phyloP scores from a whole-genome alignment of 2,888 invertebrate genomes.

The Conchocele bisecta region DNA sequence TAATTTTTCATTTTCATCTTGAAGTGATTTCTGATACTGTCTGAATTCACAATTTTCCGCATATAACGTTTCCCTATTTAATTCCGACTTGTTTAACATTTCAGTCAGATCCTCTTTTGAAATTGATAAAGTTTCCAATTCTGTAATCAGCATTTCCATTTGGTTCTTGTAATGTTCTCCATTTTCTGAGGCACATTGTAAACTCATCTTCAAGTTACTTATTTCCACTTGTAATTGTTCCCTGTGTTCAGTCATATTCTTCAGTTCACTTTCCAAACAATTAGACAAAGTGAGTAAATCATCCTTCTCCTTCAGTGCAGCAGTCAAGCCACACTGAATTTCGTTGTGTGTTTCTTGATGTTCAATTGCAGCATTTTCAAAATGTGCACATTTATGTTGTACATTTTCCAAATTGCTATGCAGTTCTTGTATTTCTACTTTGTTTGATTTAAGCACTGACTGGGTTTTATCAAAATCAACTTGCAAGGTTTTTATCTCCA shows the following conservation, averaged over 20 bases:
- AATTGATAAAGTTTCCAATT: constrained; percentile 30
- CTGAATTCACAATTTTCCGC: no score
- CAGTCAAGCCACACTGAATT: no score
- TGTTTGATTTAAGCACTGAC: no score
- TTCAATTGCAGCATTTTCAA: constrained; percentile 21
- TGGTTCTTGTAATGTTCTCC: constrained; percentile 51
- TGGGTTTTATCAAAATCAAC: no score
- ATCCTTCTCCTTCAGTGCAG: background rate
- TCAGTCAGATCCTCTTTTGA: constrained; percentile 24
- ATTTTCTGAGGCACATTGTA: constrained; percentile 48
- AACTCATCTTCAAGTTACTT: constrained; percentile 24
- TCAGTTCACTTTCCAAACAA: background rate
- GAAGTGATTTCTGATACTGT: no score
- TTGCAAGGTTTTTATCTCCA: no score
- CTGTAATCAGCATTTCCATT: constrained; percentile 51
- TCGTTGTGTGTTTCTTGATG: constrained; percentile 23
- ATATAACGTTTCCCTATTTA: no score
- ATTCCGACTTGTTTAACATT: no score
- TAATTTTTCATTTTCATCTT: background rate
- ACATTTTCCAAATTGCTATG: constrained; percentile 38
- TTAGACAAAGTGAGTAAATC: no score
- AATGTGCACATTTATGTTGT: background rate
- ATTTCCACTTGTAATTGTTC: constrained; percentile 37
- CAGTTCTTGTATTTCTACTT: no score
- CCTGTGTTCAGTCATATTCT: background rate